Percentiles rank a stretch among this genome's conserved stretches.
Evolutionary conservation across 2,797 vertebrate genomes (phyloP).

Genomic region (Eptatretus atami): DNA sequence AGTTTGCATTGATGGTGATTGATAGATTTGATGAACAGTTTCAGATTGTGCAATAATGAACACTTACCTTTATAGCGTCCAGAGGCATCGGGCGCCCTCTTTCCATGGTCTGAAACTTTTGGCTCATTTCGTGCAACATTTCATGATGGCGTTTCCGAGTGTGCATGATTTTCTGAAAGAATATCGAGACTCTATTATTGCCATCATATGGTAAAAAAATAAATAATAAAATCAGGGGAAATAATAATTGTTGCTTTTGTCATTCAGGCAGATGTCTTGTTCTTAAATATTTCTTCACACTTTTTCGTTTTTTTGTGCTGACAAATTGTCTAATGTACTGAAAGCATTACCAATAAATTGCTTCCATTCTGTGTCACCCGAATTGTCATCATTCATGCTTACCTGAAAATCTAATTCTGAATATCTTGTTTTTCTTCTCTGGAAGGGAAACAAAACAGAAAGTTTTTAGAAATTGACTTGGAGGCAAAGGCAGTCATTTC

Average conservation of each 20-base stretch:
- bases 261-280: too few species aligned
- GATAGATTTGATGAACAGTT: not conserved
- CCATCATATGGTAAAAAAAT: not conserved
- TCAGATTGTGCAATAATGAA: not conserved
- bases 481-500: too few species aligned
- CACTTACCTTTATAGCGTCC: not conserved
- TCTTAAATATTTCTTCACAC: too few species aligned
- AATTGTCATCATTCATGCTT: conserved; percentile 16
- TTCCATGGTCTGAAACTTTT: conserved; percentile 99
- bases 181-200: too few species aligned
- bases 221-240: too few species aligned
- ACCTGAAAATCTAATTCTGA: conserved; percentile 99
- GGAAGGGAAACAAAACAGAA: conserved; percentile 16
- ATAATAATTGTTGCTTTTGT: too few species aligned
- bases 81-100: conserved; percentile 96
- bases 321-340: too few species aligned
- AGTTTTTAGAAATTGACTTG: too few species aligned
- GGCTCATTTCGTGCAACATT: conserved; percentile 99
- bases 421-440: conserved; percentile 98
- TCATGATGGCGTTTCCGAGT: conserved; percentile 99
- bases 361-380: not conserved
- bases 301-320: too few species aligned
- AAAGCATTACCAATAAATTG: too few species aligned
- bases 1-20: not conserved
- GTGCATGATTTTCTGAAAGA: conserved; percentile 99